A percentile compares a stretch with the other conserved stretches of the same genome.
These are phyloP conservation scores for Ceratosolen solmsi DNA, from an alignment of 1,140 invertebrate genomes.

Conservation along the genomic window DNA sequence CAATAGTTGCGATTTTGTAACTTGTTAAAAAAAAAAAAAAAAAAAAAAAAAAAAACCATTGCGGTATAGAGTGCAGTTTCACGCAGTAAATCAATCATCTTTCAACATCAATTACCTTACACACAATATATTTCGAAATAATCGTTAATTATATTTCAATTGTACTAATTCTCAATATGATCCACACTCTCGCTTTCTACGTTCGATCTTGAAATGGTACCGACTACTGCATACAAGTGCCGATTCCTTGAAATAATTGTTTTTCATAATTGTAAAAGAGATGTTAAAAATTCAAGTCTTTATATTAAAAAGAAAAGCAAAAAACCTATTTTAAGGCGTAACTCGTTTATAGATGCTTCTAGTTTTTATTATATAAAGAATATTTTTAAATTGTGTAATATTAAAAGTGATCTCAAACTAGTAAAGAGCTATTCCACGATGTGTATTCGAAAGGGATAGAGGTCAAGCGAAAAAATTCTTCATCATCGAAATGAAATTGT, in stretches of 20 bases:
- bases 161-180: too few species aligned
- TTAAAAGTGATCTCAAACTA: slow-evolving; percentile 47
- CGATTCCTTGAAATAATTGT: slow-evolving; percentile 9
- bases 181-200: background rate
- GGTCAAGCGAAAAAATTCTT: slow-evolving; percentile 21
- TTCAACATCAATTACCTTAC: too few species aligned
- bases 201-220: background rate
- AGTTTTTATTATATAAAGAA: slow-evolving; percentile 32
- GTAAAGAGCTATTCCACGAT: slow-evolving; percentile 41
- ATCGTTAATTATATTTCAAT: too few species aligned
- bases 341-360: slow-evolving; percentile 31
- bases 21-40: too few species aligned
- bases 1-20: too few species aligned
- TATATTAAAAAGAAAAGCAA: slow-evolving; percentile 9
- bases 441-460: slow-evolving; percentile 16
- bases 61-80: too few species aligned
- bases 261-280: slow-evolving; percentile 22
- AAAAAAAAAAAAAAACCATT: too few species aligned
- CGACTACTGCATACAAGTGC: background rate
- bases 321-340: slow-evolving; percentile 19
- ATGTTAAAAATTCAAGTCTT: slow-evolving; percentile 23
- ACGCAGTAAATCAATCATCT: too few species aligned
- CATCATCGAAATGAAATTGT: slow-evolving; percentile 44
- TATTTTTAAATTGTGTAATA: slow-evolving; percentile 48
- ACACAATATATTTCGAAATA: too few species aligned